Evolutionary conservation across 2,888 invertebrate species (phyloP).

Genomic region (Yponomeuta malinellus): DNA sequence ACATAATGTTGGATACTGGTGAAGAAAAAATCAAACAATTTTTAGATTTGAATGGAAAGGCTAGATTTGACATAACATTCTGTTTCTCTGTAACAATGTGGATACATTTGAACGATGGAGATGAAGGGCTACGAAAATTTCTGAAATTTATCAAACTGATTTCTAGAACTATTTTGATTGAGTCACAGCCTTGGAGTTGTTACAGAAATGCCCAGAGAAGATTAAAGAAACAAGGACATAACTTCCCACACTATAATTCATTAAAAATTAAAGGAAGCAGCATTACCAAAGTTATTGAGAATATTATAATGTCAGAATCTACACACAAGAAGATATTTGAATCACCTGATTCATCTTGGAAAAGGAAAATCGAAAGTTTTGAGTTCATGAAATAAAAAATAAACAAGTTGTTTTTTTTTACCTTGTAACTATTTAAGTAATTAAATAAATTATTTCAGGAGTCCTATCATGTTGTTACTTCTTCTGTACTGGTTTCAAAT

Average conservation of each 20-base stretch:
- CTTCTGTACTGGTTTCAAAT: conserved; percentile 86
- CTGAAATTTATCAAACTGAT: conserved; percentile 72
- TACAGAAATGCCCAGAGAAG: conserved; percentile 85
- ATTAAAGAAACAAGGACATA: conserved; percentile 77
- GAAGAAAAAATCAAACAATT: conserved; percentile 56
- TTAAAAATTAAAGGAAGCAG: conserved; percentile 78
- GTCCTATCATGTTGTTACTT: conserved; percentile 77
- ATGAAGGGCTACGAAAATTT: conserved; percentile 80
- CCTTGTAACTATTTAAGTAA: conserved; percentile 1
- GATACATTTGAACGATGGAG: conserved; percentile 91
- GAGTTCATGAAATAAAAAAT: conserved; percentile 30
- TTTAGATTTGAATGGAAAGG: conserved; percentile 51
- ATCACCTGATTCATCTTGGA: conserved; percentile 80
- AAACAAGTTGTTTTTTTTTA: neutral
- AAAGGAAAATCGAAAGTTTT: conserved; percentile 80
- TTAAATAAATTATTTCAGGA: neutral
- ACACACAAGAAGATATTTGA: conserved; percentile 72
- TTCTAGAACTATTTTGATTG: conserved; percentile 79
- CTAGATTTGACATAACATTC: conserved; percentile 80
- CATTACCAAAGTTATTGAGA: conserved; percentile 78
- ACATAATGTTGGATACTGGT: conserved; percentile 73
- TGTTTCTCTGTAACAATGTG: conserved; percentile 93
- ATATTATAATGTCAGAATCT: conserved; percentile 64
- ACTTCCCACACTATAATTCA: conserved; percentile 76
- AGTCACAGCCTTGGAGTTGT: conserved; percentile 92